Base-by-base conservation (phyloP, 37 sponge, comb jelly and placozoan species). In the Tethya wilhelma region DNA sequence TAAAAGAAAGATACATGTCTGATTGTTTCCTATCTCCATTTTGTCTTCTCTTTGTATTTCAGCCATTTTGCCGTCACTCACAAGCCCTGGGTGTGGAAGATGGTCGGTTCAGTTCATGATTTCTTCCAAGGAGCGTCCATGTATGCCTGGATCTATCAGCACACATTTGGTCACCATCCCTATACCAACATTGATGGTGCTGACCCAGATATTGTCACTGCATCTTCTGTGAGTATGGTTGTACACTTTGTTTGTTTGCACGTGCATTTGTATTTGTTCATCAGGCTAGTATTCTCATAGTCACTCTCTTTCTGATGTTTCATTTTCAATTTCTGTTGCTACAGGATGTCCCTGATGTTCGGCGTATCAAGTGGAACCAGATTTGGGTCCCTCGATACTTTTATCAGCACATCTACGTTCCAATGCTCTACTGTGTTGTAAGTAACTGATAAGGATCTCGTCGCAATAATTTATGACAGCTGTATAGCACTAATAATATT, bases 51-150 rank as follows among this genome's bases (percentile, higher is more conserved):
- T 34, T 4, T n/a, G 23, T 72, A 17, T 6, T 72, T 37, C 43
- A 94, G 96, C 58, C 97, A 97, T 69, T 97, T 94, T 91, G 86
- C 97, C 25, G 57, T 97, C 69, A 94, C 97, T 23, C 91, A 93
- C 69, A 94, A 94, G 81, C 97, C 97, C 5, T 94, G 97, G 95
- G 96, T 97, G 67, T 97, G 97, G 97, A 84, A 69, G 58, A 9
- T 88, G 40, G 84, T 91, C 20, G 89, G 92, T 32, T 44, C 44
- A 45, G 84, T 84, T 4, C 92, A 97, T 62, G 95, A 96, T 57
- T 85, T 93, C 69, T 87, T 65, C 63, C 77, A 87, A 20, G 96
- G 96, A 53, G 88, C 88, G 0, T 96, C 96, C 44, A 82, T 90
- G 74, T 81, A 83, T 23, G 63, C 73, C 1, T 97, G 97, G 97